These are phyloP conservation scores for Trisateles emortualis DNA, from an alignment of 2,888 invertebrate species.

Conservation along the genomic window DNA sequence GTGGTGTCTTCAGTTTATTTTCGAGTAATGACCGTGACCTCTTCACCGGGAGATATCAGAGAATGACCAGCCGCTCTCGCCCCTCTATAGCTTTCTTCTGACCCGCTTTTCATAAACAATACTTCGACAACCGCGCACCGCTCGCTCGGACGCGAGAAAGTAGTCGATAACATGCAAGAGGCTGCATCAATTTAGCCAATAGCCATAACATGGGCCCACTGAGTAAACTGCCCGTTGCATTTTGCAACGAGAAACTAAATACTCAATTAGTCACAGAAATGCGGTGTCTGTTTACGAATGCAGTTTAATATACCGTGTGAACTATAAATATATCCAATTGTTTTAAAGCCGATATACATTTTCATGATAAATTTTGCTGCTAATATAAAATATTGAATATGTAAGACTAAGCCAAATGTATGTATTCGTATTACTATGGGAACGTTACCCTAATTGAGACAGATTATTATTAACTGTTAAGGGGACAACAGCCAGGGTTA, in stretches of 20 bases:
- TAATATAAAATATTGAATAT: slow-evolving; percentile 40
- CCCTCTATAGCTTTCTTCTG: slow-evolving; percentile 83
- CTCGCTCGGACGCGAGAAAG: slow-evolving; percentile 78
- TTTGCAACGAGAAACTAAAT: slow-evolving; percentile 50
- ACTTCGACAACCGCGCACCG: slow-evolving; percentile 73
- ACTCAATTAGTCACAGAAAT: slow-evolving; percentile 57
- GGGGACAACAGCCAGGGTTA: slow-evolving; percentile 52
- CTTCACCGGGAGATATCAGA: slow-evolving; percentile 79
- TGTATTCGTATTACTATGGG: slow-evolving; percentile 34
- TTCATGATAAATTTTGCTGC: slow-evolving; percentile 39
- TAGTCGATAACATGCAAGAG: slow-evolving; percentile 73
- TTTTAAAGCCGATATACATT: slow-evolving; percentile 29
- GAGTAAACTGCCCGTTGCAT: slow-evolving; percentile 41
- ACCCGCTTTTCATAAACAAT: slow-evolving; percentile 86
- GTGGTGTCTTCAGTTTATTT: slow-evolving; percentile 62
- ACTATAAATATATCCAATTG: slow-evolving; percentile 49
- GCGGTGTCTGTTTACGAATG: slow-evolving; percentile 52
- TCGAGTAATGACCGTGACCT: slow-evolving; percentile 81
- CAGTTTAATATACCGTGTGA: slow-evolving; percentile 58
- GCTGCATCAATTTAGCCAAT: slow-evolving; percentile 61
- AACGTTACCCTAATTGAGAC: slow-evolving; percentile 56
- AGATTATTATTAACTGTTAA: slow-evolving; percentile 53
- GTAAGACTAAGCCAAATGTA: slow-evolving; percentile 21
- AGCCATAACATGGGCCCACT: slow-evolving; percentile 49
- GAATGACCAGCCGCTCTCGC: slow-evolving; percentile 73